Evolutionary conservation across 2,797 vertebrate species (phyloP).

Genomic region (Gymnopithys bicolor): DNA sequence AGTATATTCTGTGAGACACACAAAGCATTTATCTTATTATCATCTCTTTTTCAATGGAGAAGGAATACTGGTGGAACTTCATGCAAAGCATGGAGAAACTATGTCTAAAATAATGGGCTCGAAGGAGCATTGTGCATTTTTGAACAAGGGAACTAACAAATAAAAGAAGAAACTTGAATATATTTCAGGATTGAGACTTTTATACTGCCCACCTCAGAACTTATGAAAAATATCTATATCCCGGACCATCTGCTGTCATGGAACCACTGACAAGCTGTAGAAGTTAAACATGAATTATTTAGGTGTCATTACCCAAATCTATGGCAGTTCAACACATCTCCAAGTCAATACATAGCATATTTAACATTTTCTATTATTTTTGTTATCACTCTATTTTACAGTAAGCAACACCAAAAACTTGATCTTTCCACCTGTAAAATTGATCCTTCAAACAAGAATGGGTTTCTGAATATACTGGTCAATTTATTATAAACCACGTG

Average conservation of each 20-base stretch:
- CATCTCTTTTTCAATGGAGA: neutral
- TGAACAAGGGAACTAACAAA: neutral
- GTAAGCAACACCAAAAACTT: neutral
- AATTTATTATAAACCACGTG: neutral
- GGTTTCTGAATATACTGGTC: neutral
- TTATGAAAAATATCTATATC: neutral
- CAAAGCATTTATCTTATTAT: neutral
- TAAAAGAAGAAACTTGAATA: neutral
- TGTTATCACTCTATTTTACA: neutral
- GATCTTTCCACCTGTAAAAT: neutral
- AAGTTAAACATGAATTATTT: neutral
- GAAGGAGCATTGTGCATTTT: neutral
- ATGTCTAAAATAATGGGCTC: neutral
- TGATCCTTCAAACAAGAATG: neutral
- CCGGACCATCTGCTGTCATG: neutral
- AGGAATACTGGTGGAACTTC: neutral
- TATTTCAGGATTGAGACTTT: neutral
- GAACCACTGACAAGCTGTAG: neutral
- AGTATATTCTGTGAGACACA: neutral
- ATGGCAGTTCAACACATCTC: neutral
- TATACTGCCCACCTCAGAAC: neutral
- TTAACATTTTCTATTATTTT: neutral
- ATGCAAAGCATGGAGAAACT: neutral
- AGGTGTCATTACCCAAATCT: neutral
- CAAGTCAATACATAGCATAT: neutral